Conservation (phyloP, 2,113 vertebrate genomes). For the Glaucidium brasilianum region DNA sequence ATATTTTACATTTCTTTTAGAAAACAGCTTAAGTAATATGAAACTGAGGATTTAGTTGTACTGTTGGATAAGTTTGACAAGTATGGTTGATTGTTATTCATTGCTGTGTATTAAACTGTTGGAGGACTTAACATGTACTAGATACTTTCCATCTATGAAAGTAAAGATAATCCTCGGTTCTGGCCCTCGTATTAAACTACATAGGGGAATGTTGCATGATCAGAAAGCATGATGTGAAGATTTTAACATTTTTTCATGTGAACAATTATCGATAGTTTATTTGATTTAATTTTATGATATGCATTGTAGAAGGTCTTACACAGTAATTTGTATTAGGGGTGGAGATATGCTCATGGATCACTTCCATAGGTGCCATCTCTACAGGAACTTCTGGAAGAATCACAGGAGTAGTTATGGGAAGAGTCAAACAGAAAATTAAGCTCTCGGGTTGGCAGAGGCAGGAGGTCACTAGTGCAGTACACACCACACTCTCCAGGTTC, state of each 20-base stretch:
- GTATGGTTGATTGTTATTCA: background rate
- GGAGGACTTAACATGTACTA: background rate
- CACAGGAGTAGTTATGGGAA: background rate
- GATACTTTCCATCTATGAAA: background rate
- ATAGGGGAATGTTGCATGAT: background rate
- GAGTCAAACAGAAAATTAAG: background rate
- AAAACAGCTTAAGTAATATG: background rate
- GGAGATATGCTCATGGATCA: accelerated
- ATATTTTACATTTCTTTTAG: background rate
- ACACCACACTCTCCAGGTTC: background rate
- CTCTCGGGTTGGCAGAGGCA: background rate
- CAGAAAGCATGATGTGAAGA: background rate
- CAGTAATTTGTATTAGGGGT: background rate
- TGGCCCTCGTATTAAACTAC: background rate
- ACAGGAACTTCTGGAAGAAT: background rate
- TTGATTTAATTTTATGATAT: background rate
- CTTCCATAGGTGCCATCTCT: background rate
- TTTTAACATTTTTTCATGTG: background rate
- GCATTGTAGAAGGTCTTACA: background rate
- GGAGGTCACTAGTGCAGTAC: background rate
- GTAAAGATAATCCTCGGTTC: background rate
- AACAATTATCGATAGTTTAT: background rate
- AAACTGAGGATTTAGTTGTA: background rate
- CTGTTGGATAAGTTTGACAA: background rate
- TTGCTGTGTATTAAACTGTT: background rate